A percentile compares a stretch with the other conserved stretches of the same genome.
Conservation (phyloP, 2,888 invertebrate genomes). For the Acronicta leporina region DNA sequence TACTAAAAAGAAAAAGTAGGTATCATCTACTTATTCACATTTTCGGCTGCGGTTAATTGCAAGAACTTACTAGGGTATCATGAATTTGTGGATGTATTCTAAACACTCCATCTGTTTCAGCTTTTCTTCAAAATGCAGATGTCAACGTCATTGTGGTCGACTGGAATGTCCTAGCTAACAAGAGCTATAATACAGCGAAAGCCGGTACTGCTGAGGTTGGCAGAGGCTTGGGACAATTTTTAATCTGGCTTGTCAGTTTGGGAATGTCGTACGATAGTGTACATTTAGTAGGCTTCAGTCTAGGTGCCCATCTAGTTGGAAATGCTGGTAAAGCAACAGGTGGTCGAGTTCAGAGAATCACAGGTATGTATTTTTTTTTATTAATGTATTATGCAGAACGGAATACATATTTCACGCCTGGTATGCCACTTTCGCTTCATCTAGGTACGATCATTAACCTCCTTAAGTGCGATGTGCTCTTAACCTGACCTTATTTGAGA, state of each 20-base stretch:
- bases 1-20: no score
- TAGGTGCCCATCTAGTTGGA: constrained; percentile 81
- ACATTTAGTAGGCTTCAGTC: constrained; percentile 82
- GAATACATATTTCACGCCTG: no score
- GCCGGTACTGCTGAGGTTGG: constrained; percentile 68
- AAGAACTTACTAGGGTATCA: no score
- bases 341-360: constrained; percentile 70
- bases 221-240: constrained; percentile 66
- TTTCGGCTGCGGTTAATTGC: no score
- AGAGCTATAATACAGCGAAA: constrained; percentile 72
- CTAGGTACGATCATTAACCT: no score
- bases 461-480: no score
- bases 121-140: constrained; percentile 68
- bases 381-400: no score
- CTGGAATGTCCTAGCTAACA: constrained; percentile 75
- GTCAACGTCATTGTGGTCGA: constrained; percentile 82
- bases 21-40: no score
- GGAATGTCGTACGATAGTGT: constrained; percentile 67
- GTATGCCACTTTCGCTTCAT: no score
- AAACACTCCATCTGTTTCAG: constrained; percentile 57
- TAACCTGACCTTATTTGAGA: no score
- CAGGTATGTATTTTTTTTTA: constrained; percentile 63
- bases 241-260: constrained; percentile 65
- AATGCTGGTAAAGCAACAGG: constrained; percentile 71
- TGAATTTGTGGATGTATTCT: neutral